phyloP scores from a whole-genome alignment of 2,113 vertebrate species.

The Rhineura floridana region DNA sequence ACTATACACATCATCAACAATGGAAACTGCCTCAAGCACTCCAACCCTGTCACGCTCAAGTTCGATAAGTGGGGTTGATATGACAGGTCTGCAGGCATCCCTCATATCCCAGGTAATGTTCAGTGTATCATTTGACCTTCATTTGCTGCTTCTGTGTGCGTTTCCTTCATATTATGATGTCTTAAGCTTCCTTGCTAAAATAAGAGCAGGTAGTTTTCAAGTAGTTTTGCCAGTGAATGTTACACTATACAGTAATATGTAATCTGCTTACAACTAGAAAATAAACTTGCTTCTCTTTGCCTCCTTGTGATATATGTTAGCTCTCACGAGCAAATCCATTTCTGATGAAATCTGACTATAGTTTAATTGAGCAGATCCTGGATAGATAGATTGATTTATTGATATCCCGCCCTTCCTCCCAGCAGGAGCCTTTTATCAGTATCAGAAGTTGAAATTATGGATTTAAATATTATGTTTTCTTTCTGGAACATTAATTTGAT shows the following conservation, averaged over 20 bases:
- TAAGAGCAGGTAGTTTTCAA: not conserved
- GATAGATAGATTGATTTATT: no score
- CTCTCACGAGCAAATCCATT: not conserved
- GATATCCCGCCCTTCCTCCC: no score
- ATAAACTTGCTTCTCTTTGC: not conserved
- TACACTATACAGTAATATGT: no score
- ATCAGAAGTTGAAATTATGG: not conserved
- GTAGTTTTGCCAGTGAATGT: not conserved
- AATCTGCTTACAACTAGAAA: not conserved
- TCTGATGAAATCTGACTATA: not conserved
- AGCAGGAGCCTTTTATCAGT: not conserved
- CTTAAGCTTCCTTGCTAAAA: not conserved
- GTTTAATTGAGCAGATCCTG: not conserved
- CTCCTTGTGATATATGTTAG: not conserved
- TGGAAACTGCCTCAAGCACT: constrained; percentile 88
- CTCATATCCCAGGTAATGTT: constrained; percentile 86
- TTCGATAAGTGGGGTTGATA: constrained; percentile 90
- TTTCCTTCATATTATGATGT: not conserved
- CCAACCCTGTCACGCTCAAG: constrained; percentile 93
- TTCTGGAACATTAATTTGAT: not conserved
- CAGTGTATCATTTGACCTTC: not conserved
- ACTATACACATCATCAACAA: constrained; percentile 67
- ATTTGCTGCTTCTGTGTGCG: not conserved
- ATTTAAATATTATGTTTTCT: not conserved
- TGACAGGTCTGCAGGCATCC: constrained; percentile 86